Base-by-base conservation (phyloP, 2,888 invertebrate species). In the Tenthredo mesomela region DNA sequence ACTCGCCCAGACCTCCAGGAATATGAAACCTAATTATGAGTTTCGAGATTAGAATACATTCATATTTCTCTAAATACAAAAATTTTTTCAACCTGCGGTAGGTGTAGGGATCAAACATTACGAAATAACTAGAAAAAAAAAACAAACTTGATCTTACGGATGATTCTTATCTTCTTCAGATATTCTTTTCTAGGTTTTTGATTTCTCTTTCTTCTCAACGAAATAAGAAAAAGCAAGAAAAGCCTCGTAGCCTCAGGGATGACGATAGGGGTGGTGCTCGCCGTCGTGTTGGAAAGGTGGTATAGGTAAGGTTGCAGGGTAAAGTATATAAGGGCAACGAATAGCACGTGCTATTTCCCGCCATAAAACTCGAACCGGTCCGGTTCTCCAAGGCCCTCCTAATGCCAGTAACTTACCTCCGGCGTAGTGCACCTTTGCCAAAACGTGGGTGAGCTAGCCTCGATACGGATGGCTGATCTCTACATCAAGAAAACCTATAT, bases 341-440 rank as follows among this genome's bases (percentile, higher is more conserved):
- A 54, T 78, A 61, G 85, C 87, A 87, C 86, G 86, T 87, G 87
- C 86, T 86, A 87, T 88, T 86, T 86, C 87, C 87, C 86, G 87
- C 87, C 86, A 88, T 89, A 89, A 89, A 89, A 89, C 87, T 86
- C 87, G 86, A 86, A 40, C 80, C 80, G 77, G 70, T 54, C 29
- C 21, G 54, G 50, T 37, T 80, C 80, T 80, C 40, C 58, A 37
- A 80, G 58, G 40, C 61, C 40, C 40, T 80, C n/a, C 37, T 78
- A 77, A 77, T 77, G 77, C 54, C 77, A 77, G 77, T 77, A 77
- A 77, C 77, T 77, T 29, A 77, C 77, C 77, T 54, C 54, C 77
- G 21, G 40, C 21, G 67, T 33, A 67, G 67, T 67, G 33, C 67
- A 67, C 67, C 67, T 67, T 67, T 67, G 15, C 67, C 33, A 18